These are phyloP conservation scores for Scaptomyza parva DNA, from an alignment of 2,888 invertebrate genomes.

Conservation along the genomic window DNA sequence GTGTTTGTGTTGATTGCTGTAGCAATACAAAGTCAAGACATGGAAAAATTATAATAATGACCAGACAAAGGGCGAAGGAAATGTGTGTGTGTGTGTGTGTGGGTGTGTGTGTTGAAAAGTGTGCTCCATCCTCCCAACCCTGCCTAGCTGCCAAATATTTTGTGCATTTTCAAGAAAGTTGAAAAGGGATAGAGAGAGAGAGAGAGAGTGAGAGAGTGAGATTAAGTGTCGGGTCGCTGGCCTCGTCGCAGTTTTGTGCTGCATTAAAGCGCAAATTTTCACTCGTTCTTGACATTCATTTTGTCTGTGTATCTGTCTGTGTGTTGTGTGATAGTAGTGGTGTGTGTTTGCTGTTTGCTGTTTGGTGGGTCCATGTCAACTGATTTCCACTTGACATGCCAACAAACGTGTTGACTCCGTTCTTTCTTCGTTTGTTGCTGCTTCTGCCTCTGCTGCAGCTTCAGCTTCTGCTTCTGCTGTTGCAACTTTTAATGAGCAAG, in stretches of 20 bases:
- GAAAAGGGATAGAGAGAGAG: neutral
- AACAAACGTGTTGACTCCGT: constrained; percentile 75
- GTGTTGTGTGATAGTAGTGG: constrained; percentile 1
- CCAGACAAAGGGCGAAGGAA: constrained; percentile 40
- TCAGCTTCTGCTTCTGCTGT: constrained; percentile 76
- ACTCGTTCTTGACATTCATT: constrained; percentile 79
- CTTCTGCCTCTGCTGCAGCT: constrained; percentile 63
- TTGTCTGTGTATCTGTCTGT: neutral
- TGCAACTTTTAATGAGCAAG: constrained; percentile 78
- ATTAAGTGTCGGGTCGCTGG: constrained; percentile 54
- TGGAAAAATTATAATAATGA: constrained; percentile 62
- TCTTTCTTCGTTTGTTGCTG: constrained; percentile 8
- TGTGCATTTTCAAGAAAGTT: too few species aligned
- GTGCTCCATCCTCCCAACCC: neutral
- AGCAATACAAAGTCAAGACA: constrained; percentile 42
- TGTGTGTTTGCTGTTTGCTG: neutral
- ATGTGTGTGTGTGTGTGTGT: constrained; percentile 5
- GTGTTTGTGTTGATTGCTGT: constrained; percentile 45
- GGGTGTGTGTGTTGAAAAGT: neutral
- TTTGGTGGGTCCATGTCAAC: constrained; percentile 21
- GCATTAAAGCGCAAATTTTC: constrained; percentile 76
- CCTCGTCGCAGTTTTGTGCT: constrained; percentile 49
- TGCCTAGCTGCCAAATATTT: constrained; percentile 56
- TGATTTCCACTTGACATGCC: constrained; percentile 78
- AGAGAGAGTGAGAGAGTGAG: neutral